These are phyloP conservation scores for Malurus splendens DNA, from an alignment of 2,797 vertebrate species.

Conservation along the genomic window DNA sequence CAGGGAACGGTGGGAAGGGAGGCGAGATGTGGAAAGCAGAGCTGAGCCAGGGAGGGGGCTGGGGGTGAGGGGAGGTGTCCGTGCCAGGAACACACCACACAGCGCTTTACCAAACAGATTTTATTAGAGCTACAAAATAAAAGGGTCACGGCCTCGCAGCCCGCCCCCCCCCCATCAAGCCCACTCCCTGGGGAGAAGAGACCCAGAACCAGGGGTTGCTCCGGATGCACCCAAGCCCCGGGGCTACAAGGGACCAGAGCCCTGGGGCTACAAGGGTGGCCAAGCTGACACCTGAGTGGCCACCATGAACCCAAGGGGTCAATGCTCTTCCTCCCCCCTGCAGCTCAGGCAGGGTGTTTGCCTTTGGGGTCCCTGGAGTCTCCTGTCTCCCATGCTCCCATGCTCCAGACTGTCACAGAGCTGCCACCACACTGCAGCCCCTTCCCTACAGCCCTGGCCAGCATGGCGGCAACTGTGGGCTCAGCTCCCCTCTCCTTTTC, in stretches of 20 bases:
- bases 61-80: slow-evolving; percentile 23
- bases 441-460: neutral
- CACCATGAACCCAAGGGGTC: neutral
- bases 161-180: neutral
- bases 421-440: neutral
- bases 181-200: neutral
- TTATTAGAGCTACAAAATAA: slow-evolving; percentile 80
- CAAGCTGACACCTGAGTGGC: neutral
- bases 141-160: slow-evolving; percentile 39
- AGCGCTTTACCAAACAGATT: slow-evolving; percentile 75
- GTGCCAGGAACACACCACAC: slow-evolving; percentile 70
- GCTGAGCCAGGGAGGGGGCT: neutral
- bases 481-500: slow-evolving; percentile 13
- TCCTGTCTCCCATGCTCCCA: neutral
- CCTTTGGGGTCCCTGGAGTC: neutral
- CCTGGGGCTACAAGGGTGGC: neutral
- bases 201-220: neutral
- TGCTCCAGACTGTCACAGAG: neutral
- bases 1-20: neutral
- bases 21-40: neutral
- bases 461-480: neutral
- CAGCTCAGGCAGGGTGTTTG: neutral
- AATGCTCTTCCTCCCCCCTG: neutral
- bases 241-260: neutral
- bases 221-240: neutral